Conservation (phyloP, 1,140 invertebrate species). For the Drosophila melanica region DNA sequence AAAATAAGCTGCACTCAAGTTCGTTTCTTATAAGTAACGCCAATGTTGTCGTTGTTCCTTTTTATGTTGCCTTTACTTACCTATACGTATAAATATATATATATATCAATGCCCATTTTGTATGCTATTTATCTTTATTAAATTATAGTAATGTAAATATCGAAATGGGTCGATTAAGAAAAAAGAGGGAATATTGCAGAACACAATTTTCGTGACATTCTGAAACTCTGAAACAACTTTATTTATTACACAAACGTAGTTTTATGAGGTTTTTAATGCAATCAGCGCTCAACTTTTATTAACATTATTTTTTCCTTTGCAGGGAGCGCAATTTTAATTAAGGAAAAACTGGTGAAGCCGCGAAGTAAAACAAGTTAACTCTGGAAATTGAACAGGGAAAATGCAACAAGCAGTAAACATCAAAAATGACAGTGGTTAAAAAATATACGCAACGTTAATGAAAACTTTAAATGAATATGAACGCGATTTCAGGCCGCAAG, state of each 20-base stretch:
- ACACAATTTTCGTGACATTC: conserved; percentile 22
- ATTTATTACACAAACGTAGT: conserved; percentile 64
- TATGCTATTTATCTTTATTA: too few relatives aligned
- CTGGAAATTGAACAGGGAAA: conserved; percentile 32
- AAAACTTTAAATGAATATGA: conserved; percentile 50
- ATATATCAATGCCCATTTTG: too few relatives aligned
- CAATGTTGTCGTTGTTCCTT: conserved; percentile 10
- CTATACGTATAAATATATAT: too few relatives aligned
- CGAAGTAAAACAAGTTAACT: conserved; percentile 63
- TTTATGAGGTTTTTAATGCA: conserved; percentile 71
- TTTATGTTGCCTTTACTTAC: neutral
- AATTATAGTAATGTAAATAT: too few relatives aligned
- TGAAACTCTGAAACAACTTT: conserved; percentile 56
- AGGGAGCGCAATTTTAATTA: conserved; percentile 36
- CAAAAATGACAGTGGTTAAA: conserved; percentile 16
- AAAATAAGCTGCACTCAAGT: conserved; percentile 80
- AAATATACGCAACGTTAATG: conserved; percentile 10
- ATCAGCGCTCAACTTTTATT: conserved; percentile 33
- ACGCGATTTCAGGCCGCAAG: conserved; percentile 16
- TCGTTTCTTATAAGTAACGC: conserved; percentile 43
- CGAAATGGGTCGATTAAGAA: too few relatives aligned
- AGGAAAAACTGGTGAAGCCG: conserved; percentile 32
- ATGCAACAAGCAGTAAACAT: conserved; percentile 33
- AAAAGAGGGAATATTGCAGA: neutral
- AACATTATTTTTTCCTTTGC: neutral